Percentiles rank a stretch among this genome's conserved stretches.
Conservation (phyloP, 2,797 vertebrate species). For the Lepus townsendii region DNA sequence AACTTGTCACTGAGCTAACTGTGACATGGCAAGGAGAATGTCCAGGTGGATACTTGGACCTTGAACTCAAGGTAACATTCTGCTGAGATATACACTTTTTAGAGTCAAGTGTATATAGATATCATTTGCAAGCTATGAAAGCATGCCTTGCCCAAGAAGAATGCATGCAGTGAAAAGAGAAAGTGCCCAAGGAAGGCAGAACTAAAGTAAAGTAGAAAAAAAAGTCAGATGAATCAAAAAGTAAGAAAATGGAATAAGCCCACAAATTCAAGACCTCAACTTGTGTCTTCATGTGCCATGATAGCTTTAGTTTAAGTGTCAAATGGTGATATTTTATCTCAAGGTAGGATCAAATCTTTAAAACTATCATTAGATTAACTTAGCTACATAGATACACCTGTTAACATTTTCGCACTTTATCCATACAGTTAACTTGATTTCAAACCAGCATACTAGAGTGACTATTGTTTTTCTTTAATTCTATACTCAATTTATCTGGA, state of each 20-base stretch:
- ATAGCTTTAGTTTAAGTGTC: neutral
- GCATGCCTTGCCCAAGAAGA: neutral
- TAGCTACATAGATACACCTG: neutral
- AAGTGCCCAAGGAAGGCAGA: neutral
- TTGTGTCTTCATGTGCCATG: neutral
- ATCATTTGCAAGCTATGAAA: neutral
- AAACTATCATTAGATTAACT: slow-evolving; percentile 11
- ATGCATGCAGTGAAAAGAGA: neutral
- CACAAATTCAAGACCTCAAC: neutral
- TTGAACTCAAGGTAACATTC: neutral
- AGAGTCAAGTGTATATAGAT: neutral
- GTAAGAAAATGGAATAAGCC: slow-evolving; percentile 29
- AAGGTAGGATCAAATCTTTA: neutral
- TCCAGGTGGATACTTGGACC: neutral
- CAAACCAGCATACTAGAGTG: slow-evolving; percentile 32
- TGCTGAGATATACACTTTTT: neutral
- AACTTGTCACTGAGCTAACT: neutral
- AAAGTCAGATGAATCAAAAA: neutral
- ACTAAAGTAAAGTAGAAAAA: neutral
- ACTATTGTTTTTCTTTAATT: slow-evolving; percentile 4
- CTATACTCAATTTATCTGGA: slow-evolving; percentile 53
- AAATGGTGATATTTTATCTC: slow-evolving; percentile 41
- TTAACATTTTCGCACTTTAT: slow-evolving; percentile 24
- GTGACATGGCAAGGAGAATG: neutral
- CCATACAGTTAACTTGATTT: slow-evolving; percentile 26